Percentiles rank a stretch among this genome's conserved stretches.
These are phyloP conservation scores for Meteorus sp. DNA, from an alignment of 1,140 invertebrate species.

Conservation along the genomic window DNA sequence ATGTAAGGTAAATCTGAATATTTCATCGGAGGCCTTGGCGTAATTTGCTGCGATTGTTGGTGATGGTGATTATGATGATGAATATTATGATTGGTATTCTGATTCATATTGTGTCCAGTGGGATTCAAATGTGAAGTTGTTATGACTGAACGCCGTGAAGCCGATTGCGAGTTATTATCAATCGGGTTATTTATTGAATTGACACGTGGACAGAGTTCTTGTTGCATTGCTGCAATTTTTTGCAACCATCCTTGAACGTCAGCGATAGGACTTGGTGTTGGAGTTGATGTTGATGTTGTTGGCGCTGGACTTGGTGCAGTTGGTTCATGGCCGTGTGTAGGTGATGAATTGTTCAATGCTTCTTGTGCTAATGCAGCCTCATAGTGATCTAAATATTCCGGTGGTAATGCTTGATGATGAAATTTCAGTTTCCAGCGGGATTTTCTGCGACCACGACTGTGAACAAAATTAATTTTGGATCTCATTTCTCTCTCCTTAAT, in stretches of 20 bases:
- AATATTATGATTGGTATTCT: slow-evolving; percentile 33
- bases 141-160: slow-evolving; percentile 43
- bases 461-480: slow-evolving; percentile 33
- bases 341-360: slow-evolving; percentile 43
- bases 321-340: slow-evolving; percentile 30
- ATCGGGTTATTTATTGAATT: slow-evolving; percentile 21
- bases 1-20: slow-evolving; percentile 86
- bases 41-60: slow-evolving; percentile 37
- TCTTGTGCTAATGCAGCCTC: slow-evolving; percentile 69
- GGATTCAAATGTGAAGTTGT: slow-evolving; percentile 42
- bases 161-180: slow-evolving; percentile 15
- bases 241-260: slow-evolving; percentile 73
- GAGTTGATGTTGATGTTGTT: slow-evolving; percentile 45
- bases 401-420: slow-evolving; percentile 78
- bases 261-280: slow-evolving; percentile 49
- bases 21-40: slow-evolving; percentile 62
- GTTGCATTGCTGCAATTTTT: slow-evolving; percentile 69
- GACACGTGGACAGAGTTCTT: slow-evolving; percentile 52
- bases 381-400: slow-evolving; percentile 78
- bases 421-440: slow-evolving; percentile 78
- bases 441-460: slow-evolving; percentile 65
- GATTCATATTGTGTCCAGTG: too few relatives aligned
- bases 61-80: slow-evolving; percentile 30
- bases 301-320: slow-evolving; percentile 38
- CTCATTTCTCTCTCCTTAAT: background rate